phyloP scores from a whole-genome alignment of 2,113 vertebrate species.

The Pseudonaja textilis region DNA sequence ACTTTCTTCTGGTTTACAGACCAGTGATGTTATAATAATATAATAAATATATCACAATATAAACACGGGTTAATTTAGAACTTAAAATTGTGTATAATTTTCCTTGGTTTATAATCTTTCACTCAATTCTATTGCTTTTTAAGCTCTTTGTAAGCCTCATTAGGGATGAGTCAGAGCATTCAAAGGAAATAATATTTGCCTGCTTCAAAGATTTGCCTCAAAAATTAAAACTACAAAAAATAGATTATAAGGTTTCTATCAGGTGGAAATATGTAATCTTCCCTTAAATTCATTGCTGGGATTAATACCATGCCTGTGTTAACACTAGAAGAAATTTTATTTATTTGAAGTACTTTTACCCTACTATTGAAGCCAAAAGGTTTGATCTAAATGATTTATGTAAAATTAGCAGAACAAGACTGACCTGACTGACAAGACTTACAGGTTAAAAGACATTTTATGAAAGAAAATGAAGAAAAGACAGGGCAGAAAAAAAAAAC shows the following conservation, averaged over 20 bases:
- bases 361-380: background rate
- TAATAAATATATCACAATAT: background rate
- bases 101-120: background rate
- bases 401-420: background rate
- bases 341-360: background rate
- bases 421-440: background rate
- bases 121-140: background rate
- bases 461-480: background rate
- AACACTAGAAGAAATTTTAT: background rate
- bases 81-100: conserved; percentile 22
- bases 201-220: background rate
- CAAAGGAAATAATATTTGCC: background rate
- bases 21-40: background rate
- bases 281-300: background rate
- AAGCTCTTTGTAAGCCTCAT: conserved; percentile 5
- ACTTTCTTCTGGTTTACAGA: background rate
- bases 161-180: conserved; percentile 17
- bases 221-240: background rate
- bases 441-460: background rate
- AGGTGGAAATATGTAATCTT: background rate
- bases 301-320: background rate
- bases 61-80: conserved; percentile 5
- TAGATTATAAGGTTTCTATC: background rate
- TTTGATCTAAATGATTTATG: background rate
- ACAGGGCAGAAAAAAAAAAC: background rate